Conservation (phyloP, 2,888 invertebrate species). For the Aleiodes leptofemur region DNA sequence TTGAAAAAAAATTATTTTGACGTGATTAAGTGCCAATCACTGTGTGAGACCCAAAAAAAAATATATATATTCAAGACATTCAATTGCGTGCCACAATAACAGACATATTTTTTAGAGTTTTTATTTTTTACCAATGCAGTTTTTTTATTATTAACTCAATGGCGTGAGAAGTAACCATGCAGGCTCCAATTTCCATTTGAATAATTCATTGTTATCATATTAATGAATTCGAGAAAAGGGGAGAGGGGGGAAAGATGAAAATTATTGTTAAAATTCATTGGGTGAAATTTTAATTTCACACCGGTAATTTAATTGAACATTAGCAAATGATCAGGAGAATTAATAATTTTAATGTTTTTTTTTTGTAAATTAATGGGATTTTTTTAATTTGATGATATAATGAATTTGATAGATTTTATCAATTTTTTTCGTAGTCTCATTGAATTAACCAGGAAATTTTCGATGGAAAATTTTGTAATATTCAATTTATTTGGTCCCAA, state of each 20-base stretch:
- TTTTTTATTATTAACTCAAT: too few species aligned
- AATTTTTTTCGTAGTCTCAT: too few species aligned
- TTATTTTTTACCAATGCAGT: too few species aligned
- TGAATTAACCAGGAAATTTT: too few species aligned
- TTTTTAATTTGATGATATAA: too few species aligned
- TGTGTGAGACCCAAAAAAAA: neutral
- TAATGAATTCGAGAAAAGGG: neutral
- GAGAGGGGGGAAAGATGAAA: neutral
- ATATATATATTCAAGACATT: neutral
- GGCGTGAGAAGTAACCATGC: conserved; percentile 19
- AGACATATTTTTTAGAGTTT: too few species aligned
- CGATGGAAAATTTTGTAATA: too few species aligned
- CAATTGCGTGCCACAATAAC: conserved; percentile 6
- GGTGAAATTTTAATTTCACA: conserved; percentile 5
- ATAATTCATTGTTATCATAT: conserved; percentile 5
- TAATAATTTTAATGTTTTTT: too few species aligned
- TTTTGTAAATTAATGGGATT: too few species aligned
- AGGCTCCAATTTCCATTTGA: neutral
- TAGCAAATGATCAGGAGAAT: neutral
- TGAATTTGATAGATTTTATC: too few species aligned
- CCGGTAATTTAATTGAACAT: conserved; percentile 8
- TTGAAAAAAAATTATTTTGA: neutral
- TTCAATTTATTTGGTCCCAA: too few species aligned
- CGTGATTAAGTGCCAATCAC: conserved; percentile 24
- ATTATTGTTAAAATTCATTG: conserved; percentile 3